Percentiles rank a stretch among this genome's conserved stretches.
These are phyloP conservation scores for Lophura nycthemera DNA, from an alignment of 2,113 vertebrate genomes.

Conservation along the genomic window DNA sequence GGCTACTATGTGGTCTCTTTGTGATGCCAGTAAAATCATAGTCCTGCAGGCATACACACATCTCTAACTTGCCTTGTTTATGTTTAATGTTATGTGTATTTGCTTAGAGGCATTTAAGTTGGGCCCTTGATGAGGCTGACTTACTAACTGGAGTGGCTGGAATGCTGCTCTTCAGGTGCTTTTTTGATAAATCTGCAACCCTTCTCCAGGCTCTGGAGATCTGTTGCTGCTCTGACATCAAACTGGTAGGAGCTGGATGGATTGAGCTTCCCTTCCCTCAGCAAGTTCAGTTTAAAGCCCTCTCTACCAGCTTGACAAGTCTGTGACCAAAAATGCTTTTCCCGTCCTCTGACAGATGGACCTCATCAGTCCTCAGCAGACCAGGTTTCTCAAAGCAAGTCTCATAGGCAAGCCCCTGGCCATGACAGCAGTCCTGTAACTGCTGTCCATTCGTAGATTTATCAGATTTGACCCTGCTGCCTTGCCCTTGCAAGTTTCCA, in stretches of 20 bases:
- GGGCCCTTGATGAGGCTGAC: not conserved
- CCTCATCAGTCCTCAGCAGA: not conserved
- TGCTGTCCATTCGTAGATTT: not conserved
- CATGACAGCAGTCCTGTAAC: not conserved
- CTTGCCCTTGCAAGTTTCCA: not conserved
- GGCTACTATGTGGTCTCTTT: not conserved
- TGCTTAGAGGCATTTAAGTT: not conserved
- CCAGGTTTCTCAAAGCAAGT: not conserved
- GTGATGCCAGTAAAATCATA: no score
- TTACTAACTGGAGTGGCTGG: not conserved
- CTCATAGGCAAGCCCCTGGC: not conserved
- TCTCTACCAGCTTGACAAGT: not conserved
- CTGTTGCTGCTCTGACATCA: not conserved
- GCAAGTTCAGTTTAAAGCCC: not conserved
- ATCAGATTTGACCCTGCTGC: not conserved
- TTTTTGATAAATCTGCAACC: not conserved
- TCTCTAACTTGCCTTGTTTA: no score
- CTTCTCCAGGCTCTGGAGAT: not conserved
- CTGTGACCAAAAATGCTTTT: not conserved
- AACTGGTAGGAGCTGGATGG: not conserved
- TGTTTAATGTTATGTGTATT: no score
- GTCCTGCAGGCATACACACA: no score
- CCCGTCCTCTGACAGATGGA: not conserved
- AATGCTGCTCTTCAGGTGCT: not conserved
- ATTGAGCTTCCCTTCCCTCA: not conserved